phyloP scores from a whole-genome alignment of 2,113 vertebrate species.

The Damaliscus lunatus region DNA sequence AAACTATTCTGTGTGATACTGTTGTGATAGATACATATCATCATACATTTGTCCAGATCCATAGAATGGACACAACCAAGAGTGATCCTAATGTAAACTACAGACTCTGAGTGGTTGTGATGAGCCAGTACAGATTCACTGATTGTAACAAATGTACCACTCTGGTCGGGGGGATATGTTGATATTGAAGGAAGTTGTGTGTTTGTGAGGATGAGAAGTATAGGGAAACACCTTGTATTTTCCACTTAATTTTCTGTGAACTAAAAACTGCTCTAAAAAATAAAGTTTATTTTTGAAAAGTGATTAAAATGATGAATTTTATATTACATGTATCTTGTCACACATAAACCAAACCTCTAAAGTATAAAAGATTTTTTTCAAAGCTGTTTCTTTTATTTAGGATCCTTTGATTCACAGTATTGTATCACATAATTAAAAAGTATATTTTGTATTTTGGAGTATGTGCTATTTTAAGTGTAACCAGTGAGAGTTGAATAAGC shows the following conservation, averaged over 20 bases:
- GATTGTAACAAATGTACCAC: neutral
- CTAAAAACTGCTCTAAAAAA: neutral
- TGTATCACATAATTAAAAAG: neutral
- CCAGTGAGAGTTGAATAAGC: neutral
- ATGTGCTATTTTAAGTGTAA: neutral
- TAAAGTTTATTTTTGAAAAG: neutral
- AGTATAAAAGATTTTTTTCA: neutral
- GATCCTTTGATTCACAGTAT: neutral
- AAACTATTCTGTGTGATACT: neutral
- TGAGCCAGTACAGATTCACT: neutral
- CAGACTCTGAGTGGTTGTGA: neutral
- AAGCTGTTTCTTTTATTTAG: neutral
- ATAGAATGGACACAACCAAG: neutral
- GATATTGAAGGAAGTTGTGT: neutral
- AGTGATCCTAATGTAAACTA: neutral
- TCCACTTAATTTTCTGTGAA: neutral
- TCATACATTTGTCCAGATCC: neutral
- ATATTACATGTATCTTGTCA: neutral
- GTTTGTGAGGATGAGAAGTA: neutral
- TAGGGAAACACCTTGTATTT: neutral
- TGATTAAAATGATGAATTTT: neutral
- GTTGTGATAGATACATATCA: neutral
- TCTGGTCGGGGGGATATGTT: too few species aligned
- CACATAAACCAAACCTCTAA: neutral
- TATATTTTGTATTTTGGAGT: neutral